phyloP scores from a whole-genome alignment of 92 coral and sea anemone genomes.

The Zoanthus gigantus region DNA sequence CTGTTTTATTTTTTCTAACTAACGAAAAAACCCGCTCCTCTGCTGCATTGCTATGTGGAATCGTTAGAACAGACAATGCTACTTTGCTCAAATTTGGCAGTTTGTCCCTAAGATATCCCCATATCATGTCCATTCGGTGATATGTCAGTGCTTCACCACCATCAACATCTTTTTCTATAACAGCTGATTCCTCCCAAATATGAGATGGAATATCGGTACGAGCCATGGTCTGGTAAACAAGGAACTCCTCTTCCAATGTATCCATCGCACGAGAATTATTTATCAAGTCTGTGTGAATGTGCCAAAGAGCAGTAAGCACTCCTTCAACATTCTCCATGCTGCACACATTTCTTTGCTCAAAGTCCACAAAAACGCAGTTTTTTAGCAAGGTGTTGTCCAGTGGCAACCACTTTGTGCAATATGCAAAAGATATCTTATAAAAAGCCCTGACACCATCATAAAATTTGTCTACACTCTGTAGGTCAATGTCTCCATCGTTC shows the following conservation, averaged over 20 bases:
- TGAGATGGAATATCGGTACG: slow-evolving; percentile 40
- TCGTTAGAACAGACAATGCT: slow-evolving; percentile 54
- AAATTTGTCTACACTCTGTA: slow-evolving; percentile 56
- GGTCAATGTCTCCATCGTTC: slow-evolving; percentile 60
- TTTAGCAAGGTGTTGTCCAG: slow-evolving; percentile 64
- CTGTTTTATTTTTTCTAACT: slow-evolving; percentile 51
- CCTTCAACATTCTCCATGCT: slow-evolving; percentile 48
- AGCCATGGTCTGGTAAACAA: slow-evolving; percentile 52
- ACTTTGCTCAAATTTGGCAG: slow-evolving; percentile 45
- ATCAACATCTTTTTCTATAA: not conserved
- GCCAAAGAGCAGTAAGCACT: slow-evolving; percentile 30
- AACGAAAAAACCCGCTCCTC: slow-evolving; percentile 53
- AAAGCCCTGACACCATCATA: slow-evolving; percentile 57
- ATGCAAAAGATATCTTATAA: slow-evolving; percentile 57
- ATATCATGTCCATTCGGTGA: slow-evolving; percentile 36
- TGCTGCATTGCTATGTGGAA: slow-evolving; percentile 61
- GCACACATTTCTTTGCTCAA: slow-evolving; percentile 38
- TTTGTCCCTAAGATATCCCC: slow-evolving; percentile 42
- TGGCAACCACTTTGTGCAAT: slow-evolving; percentile 71
- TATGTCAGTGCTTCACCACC: slow-evolving; percentile 11
- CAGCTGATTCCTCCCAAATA: slow-evolving; percentile 18
- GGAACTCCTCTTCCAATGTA: slow-evolving; percentile 44
- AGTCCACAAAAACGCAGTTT: slow-evolving; percentile 66
- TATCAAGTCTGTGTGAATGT: slow-evolving; percentile 43
- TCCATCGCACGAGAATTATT: slow-evolving; percentile 43